Percentiles rank a stretch among this genome's conserved stretches.
These are phyloP conservation scores for Strix uralensis DNA, from an alignment of 2,113 vertebrate species.

Conservation along the genomic window DNA sequence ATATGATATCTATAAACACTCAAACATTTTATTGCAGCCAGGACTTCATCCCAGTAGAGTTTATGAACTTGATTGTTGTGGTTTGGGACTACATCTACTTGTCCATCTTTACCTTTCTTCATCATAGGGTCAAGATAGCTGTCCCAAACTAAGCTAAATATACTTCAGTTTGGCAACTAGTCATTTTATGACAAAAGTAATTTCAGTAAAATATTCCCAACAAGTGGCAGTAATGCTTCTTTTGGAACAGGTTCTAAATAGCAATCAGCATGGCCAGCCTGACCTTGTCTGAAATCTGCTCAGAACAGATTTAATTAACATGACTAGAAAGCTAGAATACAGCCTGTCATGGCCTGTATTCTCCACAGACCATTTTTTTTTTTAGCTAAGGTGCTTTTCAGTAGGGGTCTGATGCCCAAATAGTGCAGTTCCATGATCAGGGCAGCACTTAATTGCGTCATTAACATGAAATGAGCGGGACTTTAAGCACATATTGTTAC, in stretches of 20 bases:
- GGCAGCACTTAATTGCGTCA: not conserved
- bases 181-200: not conserved
- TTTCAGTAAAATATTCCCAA: not conserved
- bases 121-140: not conserved
- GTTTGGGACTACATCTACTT: not conserved
- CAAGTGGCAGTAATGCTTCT: not conserved
- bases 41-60: not conserved
- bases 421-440: not conserved
- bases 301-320: not conserved
- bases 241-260: conserved; percentile 19
- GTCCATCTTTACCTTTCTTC: not conserved
- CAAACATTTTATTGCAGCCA: not conserved
- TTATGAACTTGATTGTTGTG: not conserved
- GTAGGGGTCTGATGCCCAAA: not conserved
- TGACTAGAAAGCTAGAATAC: not conserved
- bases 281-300: conserved; percentile 14
- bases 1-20: not conserved
- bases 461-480: not conserved
- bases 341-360: not conserved
- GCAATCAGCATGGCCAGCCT: not conserved
- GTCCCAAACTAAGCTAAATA: not conserved
- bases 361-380: not conserved
- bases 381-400: not conserved
- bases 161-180: not conserved
- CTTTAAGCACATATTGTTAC: not conserved